Base-by-base conservation (phyloP, 1,140 invertebrate species). In the Tetragnatha versicolor region DNA sequence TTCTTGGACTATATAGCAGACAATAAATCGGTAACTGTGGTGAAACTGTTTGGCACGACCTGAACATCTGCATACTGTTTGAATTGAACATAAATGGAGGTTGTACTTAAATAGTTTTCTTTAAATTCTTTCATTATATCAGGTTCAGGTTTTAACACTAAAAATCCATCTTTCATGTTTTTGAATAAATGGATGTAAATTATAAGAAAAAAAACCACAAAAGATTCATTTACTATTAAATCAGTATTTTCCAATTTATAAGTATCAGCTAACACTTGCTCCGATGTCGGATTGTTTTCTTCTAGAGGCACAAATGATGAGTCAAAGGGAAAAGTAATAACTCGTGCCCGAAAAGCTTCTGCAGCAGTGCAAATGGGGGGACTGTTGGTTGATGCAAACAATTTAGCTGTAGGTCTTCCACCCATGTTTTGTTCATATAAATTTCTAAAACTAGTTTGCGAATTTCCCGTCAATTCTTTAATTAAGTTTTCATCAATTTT, bases 11-110 rank as follows among this genome's bases (percentile, higher is more conserved):
- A n/a, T n/a, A 66, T 29, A 29, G 63, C 20, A 0, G 63, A 66
- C 29, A 66, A 29, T 47, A 66, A 66, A 66, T 66, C 63, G 17
- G 20, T 47, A 31, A 29, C 37, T 0, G 42, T 45, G 2, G 27
- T 47, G 1, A 45, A 14, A 45, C 17, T 33, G 10, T 31, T 31
- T 27, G 6, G 10, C 10, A 45, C 1, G 47, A 29, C 17, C 29
- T 68, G 63, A 4, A 68, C 39, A n/a, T 68, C 63, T 7, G 45
- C 63, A 49, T 47, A 49, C 31, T 68, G 63, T 49, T 68, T 68
- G 35, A 68, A 68, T 17, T 68, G 63, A n/a, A 10, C 35, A 27
- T 68, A 68, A 10, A 49, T 7, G 0, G 39, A 45, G 12, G 63
- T 68, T 27, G 49, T 49, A 31, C 27, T 68, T 33, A 68, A n/a